Evolutionary conservation across 2,797 vertebrate species (phyloP).

Genomic region (Trichosurus vulpecula): DNA sequence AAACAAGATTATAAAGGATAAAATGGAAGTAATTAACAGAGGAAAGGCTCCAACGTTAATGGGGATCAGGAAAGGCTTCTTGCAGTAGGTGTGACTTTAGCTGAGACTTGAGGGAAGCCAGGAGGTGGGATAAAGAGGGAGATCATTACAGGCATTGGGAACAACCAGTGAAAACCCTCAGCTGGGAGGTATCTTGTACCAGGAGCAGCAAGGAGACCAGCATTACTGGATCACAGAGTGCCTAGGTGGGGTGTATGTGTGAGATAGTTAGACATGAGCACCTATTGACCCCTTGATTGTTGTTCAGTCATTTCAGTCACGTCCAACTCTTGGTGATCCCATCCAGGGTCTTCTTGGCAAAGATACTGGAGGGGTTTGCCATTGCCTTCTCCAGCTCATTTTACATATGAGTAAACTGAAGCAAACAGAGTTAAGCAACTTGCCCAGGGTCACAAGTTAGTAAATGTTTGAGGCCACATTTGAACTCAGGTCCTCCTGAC

Average conservation of each 20-base stretch:
- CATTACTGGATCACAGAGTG: neutral
- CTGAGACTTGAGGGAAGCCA: neutral
- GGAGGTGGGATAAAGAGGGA: neutral
- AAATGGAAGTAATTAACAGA: neutral
- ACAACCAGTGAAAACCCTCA: neutral
- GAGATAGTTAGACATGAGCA: neutral
- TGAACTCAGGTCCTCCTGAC: neutral
- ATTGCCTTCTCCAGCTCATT: neutral
- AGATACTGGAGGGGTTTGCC: neutral
- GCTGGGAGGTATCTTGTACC: accelerated
- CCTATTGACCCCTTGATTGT: neutral
- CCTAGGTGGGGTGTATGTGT: neutral
- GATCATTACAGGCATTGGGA: neutral
- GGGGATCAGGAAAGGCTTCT: neutral
- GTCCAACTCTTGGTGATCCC: neutral
- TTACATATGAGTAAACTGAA: neutral
- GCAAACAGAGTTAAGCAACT: neutral
- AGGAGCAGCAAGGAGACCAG: neutral
- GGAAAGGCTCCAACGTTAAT: neutral
- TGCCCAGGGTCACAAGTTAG: neutral
- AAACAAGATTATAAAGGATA: neutral
- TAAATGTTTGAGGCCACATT: neutral
- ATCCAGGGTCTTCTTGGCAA: neutral
- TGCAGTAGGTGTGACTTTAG: neutral
- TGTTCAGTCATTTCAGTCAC: neutral